Conservation (phyloP, 1,140 invertebrate species). For the Wasmannia auropunctata region DNA sequence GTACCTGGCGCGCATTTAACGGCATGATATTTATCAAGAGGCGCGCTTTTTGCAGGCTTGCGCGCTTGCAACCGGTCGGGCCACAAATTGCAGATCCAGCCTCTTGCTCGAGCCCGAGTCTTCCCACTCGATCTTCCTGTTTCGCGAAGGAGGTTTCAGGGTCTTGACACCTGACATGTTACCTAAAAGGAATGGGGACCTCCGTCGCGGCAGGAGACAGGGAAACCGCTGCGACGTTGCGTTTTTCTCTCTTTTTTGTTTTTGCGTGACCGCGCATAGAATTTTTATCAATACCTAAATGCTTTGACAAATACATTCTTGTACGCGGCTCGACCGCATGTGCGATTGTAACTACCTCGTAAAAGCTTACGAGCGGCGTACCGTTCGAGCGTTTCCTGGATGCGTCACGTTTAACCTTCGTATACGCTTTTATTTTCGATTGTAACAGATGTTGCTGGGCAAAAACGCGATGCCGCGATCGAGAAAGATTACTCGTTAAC, state of each 20-base stretch:
- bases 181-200: constrained; percentile 20
- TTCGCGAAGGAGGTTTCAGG: constrained; percentile 72
- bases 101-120: constrained; percentile 40
- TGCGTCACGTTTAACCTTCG: constrained; percentile 15
- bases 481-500: constrained; percentile 21
- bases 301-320: not conserved
- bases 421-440: constrained; percentile 13
- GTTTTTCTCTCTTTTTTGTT: too few relatives aligned
- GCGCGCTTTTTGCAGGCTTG: not conserved
- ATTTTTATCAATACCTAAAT: constrained; percentile 14
- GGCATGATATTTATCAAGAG: constrained; percentile 35
- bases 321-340: not conserved
- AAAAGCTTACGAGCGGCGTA: not conserved
- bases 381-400: not conserved
- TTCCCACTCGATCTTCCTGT: constrained; percentile 62
- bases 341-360: not conserved
- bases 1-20: constrained; percentile 4
- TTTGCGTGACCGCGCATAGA: not conserved
- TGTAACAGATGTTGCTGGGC: not conserved
- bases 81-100: constrained; percentile 67
- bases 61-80: constrained; percentile 57
- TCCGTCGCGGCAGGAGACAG: constrained; percentile 2
- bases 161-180: constrained; percentile 68
- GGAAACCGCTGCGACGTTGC: not conserved
- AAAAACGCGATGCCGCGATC: constrained; percentile 12